Percentiles rank a stretch among this genome's conserved stretches.
Conservation (phyloP, 2,113 vertebrate species). For the Rhinopomastus cyanomelas region DNA sequence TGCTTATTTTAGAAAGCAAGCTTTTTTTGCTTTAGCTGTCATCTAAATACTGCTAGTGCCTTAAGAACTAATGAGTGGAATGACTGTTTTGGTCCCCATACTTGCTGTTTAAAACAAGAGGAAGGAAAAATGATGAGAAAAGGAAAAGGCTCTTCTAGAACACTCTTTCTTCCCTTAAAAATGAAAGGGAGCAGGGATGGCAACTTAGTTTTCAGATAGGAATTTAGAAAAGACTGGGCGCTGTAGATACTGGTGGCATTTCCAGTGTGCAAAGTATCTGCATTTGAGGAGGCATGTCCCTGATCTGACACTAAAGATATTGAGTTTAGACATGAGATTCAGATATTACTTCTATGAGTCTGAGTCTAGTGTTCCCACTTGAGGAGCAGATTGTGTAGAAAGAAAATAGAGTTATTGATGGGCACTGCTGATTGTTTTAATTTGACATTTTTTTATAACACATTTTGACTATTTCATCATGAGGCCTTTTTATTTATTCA, state of each 20-base stretch:
- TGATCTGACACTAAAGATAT: background rate
- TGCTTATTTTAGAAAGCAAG: background rate
- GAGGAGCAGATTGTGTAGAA: background rate
- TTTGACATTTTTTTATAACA: background rate
- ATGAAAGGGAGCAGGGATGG: too few species aligned
- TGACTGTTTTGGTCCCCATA: background rate
- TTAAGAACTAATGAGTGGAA: background rate
- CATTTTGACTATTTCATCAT: background rate
- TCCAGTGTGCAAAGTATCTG: background rate
- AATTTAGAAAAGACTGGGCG: background rate
- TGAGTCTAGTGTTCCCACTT: background rate
- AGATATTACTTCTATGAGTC: background rate
- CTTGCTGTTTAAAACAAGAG: background rate
- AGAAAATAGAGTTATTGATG: background rate
- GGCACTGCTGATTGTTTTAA: background rate
- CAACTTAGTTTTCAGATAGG: background rate
- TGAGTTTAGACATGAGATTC: background rate
- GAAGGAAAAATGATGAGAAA: background rate
- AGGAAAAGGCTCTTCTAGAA: background rate
- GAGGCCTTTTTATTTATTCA: background rate
- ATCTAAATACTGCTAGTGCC: background rate
- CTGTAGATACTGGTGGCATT: background rate
- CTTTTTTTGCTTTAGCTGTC: background rate
- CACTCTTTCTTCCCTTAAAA: background rate
- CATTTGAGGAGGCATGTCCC: background rate